Base-by-base conservation (phyloP, 2,113 vertebrate genomes). In the Malurus alboscapulatus region DNA sequence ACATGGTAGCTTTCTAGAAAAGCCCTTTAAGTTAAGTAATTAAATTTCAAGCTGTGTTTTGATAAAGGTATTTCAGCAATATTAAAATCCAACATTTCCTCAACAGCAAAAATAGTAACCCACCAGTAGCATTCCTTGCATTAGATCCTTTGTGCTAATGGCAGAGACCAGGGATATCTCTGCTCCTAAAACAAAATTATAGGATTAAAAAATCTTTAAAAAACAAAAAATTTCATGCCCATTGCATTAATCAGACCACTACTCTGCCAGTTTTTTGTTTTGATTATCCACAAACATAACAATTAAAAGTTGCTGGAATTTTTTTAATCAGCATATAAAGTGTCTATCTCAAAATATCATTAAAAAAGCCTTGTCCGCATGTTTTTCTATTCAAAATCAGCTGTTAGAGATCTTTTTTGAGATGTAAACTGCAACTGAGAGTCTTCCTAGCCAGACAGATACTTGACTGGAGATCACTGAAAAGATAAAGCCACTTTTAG, bases 401-500 rank as follows among this genome's bases (percentile, higher is more conserved):
- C 53, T 59, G 13, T 55, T 66, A 55, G 5, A 80, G 55, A 44
- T 44, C 9, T 32, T 71, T 87, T 78, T 45, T 7, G 65, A 59
- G 30, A 48, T 2, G 3, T 16, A 81, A 65, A 42, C 40, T 63
- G 45, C 40, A 69, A 25, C 10, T 14, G 7, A 87, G 36, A 88
- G 24, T 58, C 55, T 80, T 71, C 76, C 63, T 21, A 61, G 34
- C 72, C 65, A 72, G 68, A 67, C 3, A 67, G 83, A 77, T 32
- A 84, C 20, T 75, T 65, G 65, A 88, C 65, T 78, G 75, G 80
- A 95, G 54, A 75, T 78, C 54, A 82, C 2, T 47, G 61, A 88
- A 94, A 84, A 82, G 20, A 75, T 57, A 94, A 94, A 84, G 61
- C 36, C 58, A 75, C 69, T 87, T 92, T 78, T 78, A 93, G 91